A percentile compares a stretch with the other conserved stretches of the same genome.
Evolutionary conservation across 2,797 vertebrate genomes (phyloP).

Genomic region (Mus caroli): DNA sequence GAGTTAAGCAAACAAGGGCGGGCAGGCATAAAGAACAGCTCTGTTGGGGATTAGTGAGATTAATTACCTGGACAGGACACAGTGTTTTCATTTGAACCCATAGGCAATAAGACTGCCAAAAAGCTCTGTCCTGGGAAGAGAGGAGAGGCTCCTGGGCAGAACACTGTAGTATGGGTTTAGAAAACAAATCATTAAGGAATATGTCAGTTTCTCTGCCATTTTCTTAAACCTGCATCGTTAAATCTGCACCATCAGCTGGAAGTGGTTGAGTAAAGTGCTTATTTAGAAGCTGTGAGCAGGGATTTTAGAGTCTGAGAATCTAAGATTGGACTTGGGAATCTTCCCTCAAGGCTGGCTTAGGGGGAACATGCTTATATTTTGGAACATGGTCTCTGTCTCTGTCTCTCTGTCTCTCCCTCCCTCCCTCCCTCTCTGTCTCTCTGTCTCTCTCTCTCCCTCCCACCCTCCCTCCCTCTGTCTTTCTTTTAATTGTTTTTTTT

Average conservation of each 20-base stretch:
- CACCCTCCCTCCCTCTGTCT: neutral
- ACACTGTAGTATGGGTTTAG: neutral
- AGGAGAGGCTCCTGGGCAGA: neutral
- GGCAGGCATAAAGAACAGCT: neutral
- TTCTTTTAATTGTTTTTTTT: neutral
- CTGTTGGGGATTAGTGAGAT: neutral
- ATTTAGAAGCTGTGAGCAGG: neutral
- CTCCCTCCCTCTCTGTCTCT: no score
- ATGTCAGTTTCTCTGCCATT: neutral
- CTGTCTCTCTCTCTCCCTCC: neutral
- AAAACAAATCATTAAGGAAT: neutral
- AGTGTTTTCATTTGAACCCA: constrained; percentile 28
- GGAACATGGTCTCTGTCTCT: neutral
- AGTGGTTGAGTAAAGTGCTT: neutral
- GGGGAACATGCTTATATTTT: neutral
- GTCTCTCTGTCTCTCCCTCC: no score
- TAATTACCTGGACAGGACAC: neutral
- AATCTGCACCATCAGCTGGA: neutral
- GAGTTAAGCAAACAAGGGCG: neutral
- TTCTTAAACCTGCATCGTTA: neutral
- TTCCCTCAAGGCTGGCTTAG: constrained; percentile 12
- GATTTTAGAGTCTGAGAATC: constrained; percentile 32
- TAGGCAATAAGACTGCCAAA: neutral
- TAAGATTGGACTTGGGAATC: neutral
- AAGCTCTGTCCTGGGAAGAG: neutral